phyloP scores from a whole-genome alignment of 2,888 invertebrate species.

The Ferdinandea cuprea region DNA sequence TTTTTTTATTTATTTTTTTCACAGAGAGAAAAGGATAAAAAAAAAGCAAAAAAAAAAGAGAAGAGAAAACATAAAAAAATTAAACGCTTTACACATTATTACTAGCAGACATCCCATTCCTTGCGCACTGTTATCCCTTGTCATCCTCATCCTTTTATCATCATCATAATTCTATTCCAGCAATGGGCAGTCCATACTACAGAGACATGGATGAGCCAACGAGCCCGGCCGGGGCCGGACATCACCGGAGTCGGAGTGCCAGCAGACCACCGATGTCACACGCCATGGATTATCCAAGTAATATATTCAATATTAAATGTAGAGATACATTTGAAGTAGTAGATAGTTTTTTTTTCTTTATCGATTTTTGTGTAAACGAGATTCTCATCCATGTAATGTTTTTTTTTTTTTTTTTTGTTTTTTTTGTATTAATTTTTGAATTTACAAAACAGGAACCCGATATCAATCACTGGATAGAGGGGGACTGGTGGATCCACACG shows the following conservation, averaged over 20 bases:
- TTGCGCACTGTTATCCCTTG: constrained; percentile 79
- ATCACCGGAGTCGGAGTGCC: constrained; percentile 91
- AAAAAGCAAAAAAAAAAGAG: constrained; percentile 65
- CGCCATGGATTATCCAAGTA: constrained; percentile 86
- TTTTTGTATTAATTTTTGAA: constrained; percentile 16
- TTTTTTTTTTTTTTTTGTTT: constrained; percentile 6
- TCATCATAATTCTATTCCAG: constrained; percentile 84
- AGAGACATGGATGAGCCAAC: constrained; percentile 92
- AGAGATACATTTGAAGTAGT: too few species aligned
- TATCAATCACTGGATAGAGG: constrained; percentile 90
- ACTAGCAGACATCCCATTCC: constrained; percentile 75
- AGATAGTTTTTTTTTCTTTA: not conserved
- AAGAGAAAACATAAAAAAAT: constrained; percentile 62
- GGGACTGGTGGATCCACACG: constrained; percentile 89
- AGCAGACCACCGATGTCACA: constrained; percentile 87
- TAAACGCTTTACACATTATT: constrained; percentile 74
- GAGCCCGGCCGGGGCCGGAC: constrained; percentile 93
- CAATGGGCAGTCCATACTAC: constrained; percentile 87
- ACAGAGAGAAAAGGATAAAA: constrained; percentile 71
- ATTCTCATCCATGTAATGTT: not conserved
- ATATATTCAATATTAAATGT: constrained; percentile 59
- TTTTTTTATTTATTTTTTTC: constrained; percentile 76
- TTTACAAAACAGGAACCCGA: constrained; percentile 81
- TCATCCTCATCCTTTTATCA: constrained; percentile 83
- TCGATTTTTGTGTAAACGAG: not conserved